Evolutionary conservation across 2,113 vertebrate species (phyloP).

Genomic region (Verasper variegatus): DNA sequence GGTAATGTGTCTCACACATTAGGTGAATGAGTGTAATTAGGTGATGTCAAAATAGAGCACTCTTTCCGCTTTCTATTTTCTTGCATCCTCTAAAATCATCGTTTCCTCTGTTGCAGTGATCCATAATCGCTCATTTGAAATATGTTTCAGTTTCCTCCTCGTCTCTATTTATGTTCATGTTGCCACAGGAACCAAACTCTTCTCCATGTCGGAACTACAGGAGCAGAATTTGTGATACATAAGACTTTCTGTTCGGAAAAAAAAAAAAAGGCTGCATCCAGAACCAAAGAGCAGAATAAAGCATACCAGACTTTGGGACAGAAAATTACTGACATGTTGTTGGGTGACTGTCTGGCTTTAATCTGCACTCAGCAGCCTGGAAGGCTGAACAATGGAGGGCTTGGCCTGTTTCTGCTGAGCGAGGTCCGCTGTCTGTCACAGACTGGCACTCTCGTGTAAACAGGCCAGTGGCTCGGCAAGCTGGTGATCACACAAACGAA

Average conservation of each 20-base stretch:
- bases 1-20: conserved; percentile 25
- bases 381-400: conserved; percentile 60
- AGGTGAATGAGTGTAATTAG: conserved; percentile 16
- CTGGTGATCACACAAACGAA: conserved; percentile 47
- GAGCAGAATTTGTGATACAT: conserved; percentile 55
- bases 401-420: conserved; percentile 50
- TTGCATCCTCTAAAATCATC: conserved; percentile 10
- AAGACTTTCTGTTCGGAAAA: conserved; percentile 40
- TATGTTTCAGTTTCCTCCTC: not conserved
- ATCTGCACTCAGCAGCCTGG: conserved; percentile 64
- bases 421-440: conserved; percentile 65
- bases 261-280: conserved; percentile 29
- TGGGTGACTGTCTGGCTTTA: conserved; percentile 68
- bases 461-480: conserved; percentile 40
- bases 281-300: conserved; percentile 55
- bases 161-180: conserved; percentile 12
- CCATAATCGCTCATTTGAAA: not conserved
- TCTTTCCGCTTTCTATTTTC: conserved; percentile 8
- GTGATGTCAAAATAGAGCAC: conserved; percentile 8
- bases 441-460: conserved; percentile 63
- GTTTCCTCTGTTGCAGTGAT: not conserved
- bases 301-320: conserved; percentile 62
- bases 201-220: conserved; percentile 31
- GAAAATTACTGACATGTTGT: conserved; percentile 71
- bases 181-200: conserved; percentile 23